Evolutionary conservation across 2,888 invertebrate species (phyloP).

Genomic region (Abrostola tripartita): DNA sequence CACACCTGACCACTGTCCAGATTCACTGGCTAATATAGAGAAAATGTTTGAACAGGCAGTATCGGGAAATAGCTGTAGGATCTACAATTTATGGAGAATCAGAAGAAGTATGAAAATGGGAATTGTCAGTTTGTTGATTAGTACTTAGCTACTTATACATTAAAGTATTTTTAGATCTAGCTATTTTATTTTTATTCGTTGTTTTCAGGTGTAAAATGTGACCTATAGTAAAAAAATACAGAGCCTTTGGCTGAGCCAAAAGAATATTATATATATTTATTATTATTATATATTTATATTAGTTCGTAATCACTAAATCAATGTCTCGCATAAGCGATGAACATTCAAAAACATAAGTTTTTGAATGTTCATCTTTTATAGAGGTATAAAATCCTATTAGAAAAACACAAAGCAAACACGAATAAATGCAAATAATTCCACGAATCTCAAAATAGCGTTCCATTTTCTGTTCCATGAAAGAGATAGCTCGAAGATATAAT

Average conservation of each 20-base stretch:
- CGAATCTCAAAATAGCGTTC: slow-evolving; percentile 19
- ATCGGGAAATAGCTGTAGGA: slow-evolving; percentile 11
- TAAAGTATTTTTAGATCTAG: too few relatives aligned
- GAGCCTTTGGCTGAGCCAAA: too few relatives aligned
- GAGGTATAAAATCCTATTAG: not conserved
- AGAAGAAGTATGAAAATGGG: not conserved
- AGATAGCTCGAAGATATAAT: slow-evolving; percentile 49
- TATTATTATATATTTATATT: too few relatives aligned
- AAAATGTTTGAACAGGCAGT: slow-evolving; percentile 10
- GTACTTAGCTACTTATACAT: too few relatives aligned
- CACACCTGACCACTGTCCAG: slow-evolving; percentile 57
- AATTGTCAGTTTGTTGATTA: not conserved
- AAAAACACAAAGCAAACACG: not conserved
- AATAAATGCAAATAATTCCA: slow-evolving; percentile 4
- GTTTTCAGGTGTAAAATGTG: too few relatives aligned
- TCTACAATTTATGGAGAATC: slow-evolving; percentile 5
- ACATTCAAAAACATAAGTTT: too few relatives aligned
- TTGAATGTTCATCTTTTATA: too few relatives aligned
- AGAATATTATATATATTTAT: too few relatives aligned
- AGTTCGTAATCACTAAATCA: too few relatives aligned
- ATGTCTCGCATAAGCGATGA: too few relatives aligned
- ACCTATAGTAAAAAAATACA: too few relatives aligned
- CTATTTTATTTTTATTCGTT: too few relatives aligned
- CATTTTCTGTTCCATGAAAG: slow-evolving; percentile 36
- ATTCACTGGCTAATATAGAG: slow-evolving; percentile 28